These are phyloP conservation scores for Venustoraphidia nigricollis DNA, from an alignment of 2,888 invertebrate species.

Conservation along the genomic window DNA sequence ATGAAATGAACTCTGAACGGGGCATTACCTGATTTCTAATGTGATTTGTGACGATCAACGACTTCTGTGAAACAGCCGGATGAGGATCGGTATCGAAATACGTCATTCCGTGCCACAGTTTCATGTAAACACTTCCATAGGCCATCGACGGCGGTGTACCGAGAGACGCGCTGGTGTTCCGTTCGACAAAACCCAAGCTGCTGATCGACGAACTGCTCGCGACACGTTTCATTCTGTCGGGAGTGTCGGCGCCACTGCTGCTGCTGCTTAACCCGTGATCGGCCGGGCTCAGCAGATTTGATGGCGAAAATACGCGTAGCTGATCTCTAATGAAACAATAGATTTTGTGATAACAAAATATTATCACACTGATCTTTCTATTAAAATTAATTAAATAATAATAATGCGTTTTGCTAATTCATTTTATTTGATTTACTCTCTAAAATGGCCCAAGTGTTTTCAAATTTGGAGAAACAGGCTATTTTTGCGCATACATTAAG, in stretches of 20 bases:
- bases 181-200: conserved; percentile 27
- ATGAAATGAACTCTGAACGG: neutral
- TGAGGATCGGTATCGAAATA: conserved; percentile 75
- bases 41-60: conserved; percentile 60
- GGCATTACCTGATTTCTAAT: conserved; percentile 53
- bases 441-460: too few species aligned
- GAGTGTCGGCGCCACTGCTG: conserved; percentile 18
- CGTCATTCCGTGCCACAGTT: conserved; percentile 73
- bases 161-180: conserved; percentile 15
- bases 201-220: conserved; percentile 56
- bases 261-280: conserved; percentile 5
- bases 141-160: conserved; percentile 34
- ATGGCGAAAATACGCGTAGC: conserved; percentile 26
- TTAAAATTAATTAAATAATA: neutral
- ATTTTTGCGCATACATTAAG: too few species aligned
- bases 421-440: too few species aligned
- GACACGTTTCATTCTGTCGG: conserved; percentile 40
- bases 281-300: conserved; percentile 11
- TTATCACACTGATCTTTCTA: neutral
- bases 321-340: conserved; percentile 20
- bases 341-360: neutral
- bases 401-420: too few species aligned
- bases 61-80: conserved; percentile 65
- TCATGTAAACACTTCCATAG: conserved; percentile 70
- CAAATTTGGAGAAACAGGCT: too few species aligned